phyloP scores from a whole-genome alignment of 1,140 invertebrate species.

The Drosophila santomea region DNA sequence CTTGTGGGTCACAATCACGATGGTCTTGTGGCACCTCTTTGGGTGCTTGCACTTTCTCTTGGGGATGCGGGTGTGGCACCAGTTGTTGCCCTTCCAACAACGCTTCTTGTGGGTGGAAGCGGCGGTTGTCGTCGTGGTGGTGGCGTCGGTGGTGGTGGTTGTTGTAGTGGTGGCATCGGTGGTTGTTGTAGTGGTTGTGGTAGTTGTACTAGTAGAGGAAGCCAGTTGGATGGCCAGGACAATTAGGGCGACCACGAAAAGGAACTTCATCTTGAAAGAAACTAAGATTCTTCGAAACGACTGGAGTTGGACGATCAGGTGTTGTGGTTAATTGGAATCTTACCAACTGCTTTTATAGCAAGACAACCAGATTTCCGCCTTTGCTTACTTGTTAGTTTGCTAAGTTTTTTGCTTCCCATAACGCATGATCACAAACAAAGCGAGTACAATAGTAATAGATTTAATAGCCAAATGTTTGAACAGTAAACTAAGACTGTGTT shows the following conservation, averaged over 20 bases:
- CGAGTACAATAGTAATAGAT: no score
- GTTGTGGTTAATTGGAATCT: background rate
- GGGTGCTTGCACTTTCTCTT: conserved; percentile 2
- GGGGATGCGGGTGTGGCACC: background rate
- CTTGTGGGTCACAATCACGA: conserved; percentile 2
- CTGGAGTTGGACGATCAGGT: background rate
- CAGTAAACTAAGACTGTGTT: no score
- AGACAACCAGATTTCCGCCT: background rate
- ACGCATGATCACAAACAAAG: no score
- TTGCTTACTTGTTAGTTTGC: no score
- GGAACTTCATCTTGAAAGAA: conserved; percentile 16
- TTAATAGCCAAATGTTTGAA: no score
- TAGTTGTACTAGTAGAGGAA: background rate
- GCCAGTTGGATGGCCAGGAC: conserved; percentile 14
- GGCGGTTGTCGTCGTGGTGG: no score
- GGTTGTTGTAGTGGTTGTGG: background rate
- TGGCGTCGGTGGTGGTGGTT: no score
- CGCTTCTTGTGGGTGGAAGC: no score
- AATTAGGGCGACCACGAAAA: background rate
- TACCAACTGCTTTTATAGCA: background rate
- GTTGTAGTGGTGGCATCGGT: background rate
- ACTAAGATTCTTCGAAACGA: background rate
- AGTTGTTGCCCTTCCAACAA: no score
- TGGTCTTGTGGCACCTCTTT: background rate
- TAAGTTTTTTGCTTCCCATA: no score